A percentile compares a stretch with the other conserved stretches of the same genome.
These are phyloP conservation scores for Erebia palarica DNA, from an alignment of 2,888 invertebrate genomes.

Conservation along the genomic window DNA sequence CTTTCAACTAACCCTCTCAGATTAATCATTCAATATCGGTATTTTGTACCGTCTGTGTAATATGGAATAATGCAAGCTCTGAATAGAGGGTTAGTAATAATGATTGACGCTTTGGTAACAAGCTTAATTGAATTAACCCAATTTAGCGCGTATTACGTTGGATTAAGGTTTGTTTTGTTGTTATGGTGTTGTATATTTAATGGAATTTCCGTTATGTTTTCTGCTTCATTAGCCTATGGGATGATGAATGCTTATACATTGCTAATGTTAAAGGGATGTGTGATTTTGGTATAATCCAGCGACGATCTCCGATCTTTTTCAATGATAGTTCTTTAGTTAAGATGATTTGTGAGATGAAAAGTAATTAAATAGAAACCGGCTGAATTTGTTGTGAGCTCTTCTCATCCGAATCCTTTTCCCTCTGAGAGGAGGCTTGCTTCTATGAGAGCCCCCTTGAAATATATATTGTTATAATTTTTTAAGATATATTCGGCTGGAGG, in stretches of 20 bases:
- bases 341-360: no score
- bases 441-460: no score
- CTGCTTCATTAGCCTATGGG: conserved; percentile 6
- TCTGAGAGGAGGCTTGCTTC: no score
- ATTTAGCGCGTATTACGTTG: conserved; percentile 2
- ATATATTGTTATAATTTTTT: no score
- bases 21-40: conserved; percentile 20
- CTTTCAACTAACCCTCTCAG: background rate
- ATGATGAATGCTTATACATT: background rate
- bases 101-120: conserved; percentile 19
- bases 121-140: conserved; percentile 10
- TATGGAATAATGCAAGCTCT: conserved; percentile 16
- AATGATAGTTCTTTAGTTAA: no score
- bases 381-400: no score
- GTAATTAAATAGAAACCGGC: no score
- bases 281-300: background rate
- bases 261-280: conserved; percentile 2
- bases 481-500: no score
- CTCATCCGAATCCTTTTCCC: no score
- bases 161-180: background rate
- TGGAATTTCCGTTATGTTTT: conserved; percentile 3
- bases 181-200: background rate
- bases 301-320: no score
- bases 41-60: conserved; percentile 12
- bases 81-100: conserved; percentile 15